Evolutionary conservation across 2,888 invertebrate genomes (phyloP), one percentile per base, ranked within the genome.

Genomic region (Phaonia tiefii): DNA sequence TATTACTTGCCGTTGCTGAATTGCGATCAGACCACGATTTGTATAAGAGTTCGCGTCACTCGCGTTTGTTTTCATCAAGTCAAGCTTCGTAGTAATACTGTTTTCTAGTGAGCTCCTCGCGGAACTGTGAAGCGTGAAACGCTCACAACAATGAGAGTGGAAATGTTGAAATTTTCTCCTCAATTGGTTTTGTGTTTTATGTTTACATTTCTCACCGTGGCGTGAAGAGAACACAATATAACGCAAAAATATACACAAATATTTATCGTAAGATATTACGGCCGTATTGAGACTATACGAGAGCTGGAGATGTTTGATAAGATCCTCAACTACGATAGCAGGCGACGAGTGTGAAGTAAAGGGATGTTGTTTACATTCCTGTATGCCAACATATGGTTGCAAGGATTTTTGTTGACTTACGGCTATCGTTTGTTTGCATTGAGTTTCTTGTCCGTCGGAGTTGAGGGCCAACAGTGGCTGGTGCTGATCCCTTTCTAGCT

Each of bases 241-340:
- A 17, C 49, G 75, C 73, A 84, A 71, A 79, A 86, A 87, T 54
- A 74, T 73, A 72, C 79, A 81, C 54, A 88, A 81, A 63, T 82
- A 65, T 51, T 75, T 72, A 58, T 87, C 86, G 74, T 86, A 87
- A 56, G 51, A 83, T 73, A 87, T 72, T 69, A 86, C 72, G 39
- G 84, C 73, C 26, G 80, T 83, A 75, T 88, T 87, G 49, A 88
- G 83, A 54, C 85, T 80, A n/a, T 67, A 74, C 46, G 87, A 85
- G 54, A 87, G 71, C 26, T 74, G 69, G 67, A 86, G 84, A 63
- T 82, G 54, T 5, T 74, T 69, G 46, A 85, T 83, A 20, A 86
- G 79, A 46, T 82, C 54, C 13, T 72, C 74, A 8, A 86, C 39
- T 65, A 86, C 72, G 10, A 85, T 69, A 46, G 81, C 75, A 67